Conservation (phyloP, 2,888 invertebrate genomes). For the Leptopilina syphax region DNA sequence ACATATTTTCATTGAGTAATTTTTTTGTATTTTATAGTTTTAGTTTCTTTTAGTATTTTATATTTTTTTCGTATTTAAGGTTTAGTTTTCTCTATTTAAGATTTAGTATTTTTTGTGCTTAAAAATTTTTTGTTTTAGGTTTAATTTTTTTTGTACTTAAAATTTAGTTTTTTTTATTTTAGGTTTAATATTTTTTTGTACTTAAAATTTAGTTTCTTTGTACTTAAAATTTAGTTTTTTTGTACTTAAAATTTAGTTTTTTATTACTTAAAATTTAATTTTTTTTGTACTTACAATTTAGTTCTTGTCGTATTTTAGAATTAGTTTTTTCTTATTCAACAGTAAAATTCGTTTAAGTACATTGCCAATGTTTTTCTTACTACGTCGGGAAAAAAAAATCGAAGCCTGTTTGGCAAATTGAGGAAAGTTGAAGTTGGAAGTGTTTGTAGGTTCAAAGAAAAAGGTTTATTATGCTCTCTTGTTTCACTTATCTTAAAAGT, state of each 20-base stretch:
- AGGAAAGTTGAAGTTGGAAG: background rate
- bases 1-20: too few relatives aligned
- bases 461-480: slow-evolving; percentile 22
- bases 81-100: too few relatives aligned
- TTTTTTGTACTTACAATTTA: background rate
- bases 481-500: slow-evolving; percentile 25
- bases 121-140: background rate
- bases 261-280: background rate
- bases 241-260: too few relatives aligned
- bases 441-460: background rate
- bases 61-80: too few relatives aligned
- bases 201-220: background rate
- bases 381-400: background rate
- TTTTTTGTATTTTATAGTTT: too few relatives aligned
- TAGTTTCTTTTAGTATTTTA: too few relatives aligned
- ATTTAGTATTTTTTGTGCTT: too few relatives aligned
- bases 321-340: background rate
- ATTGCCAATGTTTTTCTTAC: background rate
- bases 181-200: too few relatives aligned
- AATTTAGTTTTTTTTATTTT: background rate
- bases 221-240: too few relatives aligned
- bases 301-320: too few relatives aligned
- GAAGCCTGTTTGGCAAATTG: background rate
- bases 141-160: too few relatives aligned
- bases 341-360: too few relatives aligned